A percentile compares a stretch with the other conserved stretches of the same genome.
Conservation (phyloP, 2,113 vertebrate species). For the Anolis carolinensis region DNA sequence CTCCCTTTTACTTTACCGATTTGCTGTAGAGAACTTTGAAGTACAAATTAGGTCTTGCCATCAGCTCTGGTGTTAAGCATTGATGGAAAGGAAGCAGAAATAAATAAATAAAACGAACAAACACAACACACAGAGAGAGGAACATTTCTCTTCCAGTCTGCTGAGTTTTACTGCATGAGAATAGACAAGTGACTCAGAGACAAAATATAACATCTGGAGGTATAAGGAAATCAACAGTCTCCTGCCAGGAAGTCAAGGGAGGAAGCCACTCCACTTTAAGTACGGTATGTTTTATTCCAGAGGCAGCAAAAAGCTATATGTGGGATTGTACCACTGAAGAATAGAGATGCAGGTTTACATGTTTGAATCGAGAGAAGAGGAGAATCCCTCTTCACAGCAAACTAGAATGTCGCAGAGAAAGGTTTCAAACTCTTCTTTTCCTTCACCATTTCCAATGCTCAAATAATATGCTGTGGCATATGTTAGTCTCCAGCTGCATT, state of each 20-base stretch:
- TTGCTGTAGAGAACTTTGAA: constrained; percentile 53
- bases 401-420: background rate
- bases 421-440: background rate
- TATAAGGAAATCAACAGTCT: background rate
- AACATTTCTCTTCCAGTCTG: background rate
- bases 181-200: background rate
- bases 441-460: background rate
- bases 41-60: constrained; percentile 54
- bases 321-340: background rate
- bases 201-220: constrained; percentile 3
- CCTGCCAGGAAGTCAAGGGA: background rate
- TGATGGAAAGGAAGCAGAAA: background rate
- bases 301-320: background rate
- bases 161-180: background rate
- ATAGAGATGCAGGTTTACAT: background rate
- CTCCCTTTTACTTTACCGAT: background rate
- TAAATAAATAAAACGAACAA: background rate
- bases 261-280: background rate
- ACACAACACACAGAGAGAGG: background rate
- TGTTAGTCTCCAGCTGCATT: background rate
- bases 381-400: background rate
- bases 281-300: background rate
- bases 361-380: background rate
- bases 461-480: background rate
- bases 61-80: constrained; percentile 27